Conservation (phyloP, 2,888 invertebrate species). For the Brachycybe producta region DNA sequence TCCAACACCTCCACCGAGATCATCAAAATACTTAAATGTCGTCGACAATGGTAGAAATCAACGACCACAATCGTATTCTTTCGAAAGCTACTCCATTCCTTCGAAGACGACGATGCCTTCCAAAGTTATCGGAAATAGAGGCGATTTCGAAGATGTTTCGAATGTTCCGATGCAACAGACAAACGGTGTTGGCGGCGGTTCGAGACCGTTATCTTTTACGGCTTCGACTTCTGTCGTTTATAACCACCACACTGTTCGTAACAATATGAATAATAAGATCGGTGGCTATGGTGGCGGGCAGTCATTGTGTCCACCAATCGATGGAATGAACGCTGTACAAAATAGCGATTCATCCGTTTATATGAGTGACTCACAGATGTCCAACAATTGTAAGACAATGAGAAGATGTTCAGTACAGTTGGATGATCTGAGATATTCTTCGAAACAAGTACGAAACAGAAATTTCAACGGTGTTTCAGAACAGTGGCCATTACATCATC, state of each 20-base stretch:
- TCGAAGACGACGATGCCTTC: not conserved
- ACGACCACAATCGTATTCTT: conserved; percentile 17
- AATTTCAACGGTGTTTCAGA: conserved; percentile 17
- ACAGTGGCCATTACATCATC: not conserved
- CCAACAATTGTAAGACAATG: not conserved
- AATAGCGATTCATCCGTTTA: no score
- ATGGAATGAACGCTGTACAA: no score
- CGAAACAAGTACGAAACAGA: not conserved
- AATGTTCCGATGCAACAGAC: not conserved
- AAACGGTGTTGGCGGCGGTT: not conserved
- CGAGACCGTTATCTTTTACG: conserved; percentile 14
- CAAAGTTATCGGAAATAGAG: not conserved
- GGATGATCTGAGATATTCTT: not conserved
- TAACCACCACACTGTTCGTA: not conserved
- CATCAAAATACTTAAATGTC: not conserved
- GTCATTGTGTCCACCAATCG: no score
- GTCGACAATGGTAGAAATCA: not conserved
- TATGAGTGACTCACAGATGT: conserved; percentile 16
- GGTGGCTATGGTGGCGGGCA: not conserved
- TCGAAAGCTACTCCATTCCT: conserved; percentile 15
- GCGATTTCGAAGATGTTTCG: not conserved
- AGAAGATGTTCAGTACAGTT: not conserved
- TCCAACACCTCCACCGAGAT: conserved; percentile 20
- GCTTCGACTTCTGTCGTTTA: conserved; percentile 9
- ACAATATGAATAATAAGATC: not conserved